Conservation (phyloP, 2,113 vertebrate species). For the Oenanthe melanoleuca region DNA sequence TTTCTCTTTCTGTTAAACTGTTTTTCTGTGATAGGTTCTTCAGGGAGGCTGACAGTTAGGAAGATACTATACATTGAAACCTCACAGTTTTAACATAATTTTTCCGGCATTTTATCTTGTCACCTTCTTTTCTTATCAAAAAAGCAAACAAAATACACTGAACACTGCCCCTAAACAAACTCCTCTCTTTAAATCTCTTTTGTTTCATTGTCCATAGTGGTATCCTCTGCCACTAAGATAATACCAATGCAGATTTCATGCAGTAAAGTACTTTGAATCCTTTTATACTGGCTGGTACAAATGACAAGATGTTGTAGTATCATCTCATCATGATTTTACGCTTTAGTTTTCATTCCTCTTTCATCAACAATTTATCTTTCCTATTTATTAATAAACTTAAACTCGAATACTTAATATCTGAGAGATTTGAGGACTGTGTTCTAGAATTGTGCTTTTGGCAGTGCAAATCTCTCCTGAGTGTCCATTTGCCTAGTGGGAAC, state of each 20-base stretch:
- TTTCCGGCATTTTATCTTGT: slow-evolving; percentile 35
- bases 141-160: background rate
- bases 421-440: background rate
- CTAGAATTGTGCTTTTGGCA: background rate
- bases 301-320: background rate
- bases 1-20: slow-evolving; percentile 60
- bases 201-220: slow-evolving; percentile 16
- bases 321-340: background rate
- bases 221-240: background rate
- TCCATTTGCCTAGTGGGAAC: background rate
- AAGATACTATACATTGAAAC: slow-evolving; percentile 48
- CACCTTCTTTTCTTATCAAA: slow-evolving; percentile 3
- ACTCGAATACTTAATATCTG: background rate
- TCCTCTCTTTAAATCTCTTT: background rate
- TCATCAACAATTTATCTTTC: background rate
- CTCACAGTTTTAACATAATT: slow-evolving; percentile 32
- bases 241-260: background rate
- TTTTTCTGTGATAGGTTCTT: slow-evolving; percentile 72
- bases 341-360: background rate
- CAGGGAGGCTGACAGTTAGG: slow-evolving; percentile 54
- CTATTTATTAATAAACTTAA: background rate
- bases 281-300: background rate
- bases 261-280: background rate
- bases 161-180: background rate
- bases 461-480: background rate